Percentiles rank a stretch among this genome's conserved stretches.
Evolutionary conservation across 2,797 vertebrate genomes (phyloP).

Genomic region (Notolabrus celidotus): DNA sequence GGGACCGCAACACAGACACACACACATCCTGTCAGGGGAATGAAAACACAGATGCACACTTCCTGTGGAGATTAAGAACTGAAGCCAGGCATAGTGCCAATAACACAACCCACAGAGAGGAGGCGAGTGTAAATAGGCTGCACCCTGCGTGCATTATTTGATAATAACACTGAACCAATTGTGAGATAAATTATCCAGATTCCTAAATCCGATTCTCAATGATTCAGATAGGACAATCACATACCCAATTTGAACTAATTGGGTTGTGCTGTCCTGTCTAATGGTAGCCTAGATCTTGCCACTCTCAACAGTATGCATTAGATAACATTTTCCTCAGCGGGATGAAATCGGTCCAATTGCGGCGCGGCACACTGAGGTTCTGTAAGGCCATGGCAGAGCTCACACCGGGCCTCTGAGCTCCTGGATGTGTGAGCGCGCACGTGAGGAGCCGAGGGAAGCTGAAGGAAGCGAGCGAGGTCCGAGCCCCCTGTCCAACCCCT

Average conservation of each 20-base stretch:
- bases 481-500: constrained; percentile 76
- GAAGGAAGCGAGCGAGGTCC: constrained; percentile 65
- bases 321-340: constrained; percentile 75
- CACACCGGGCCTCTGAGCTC: constrained; percentile 47
- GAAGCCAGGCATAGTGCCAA: constrained; percentile 38
- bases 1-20: constrained; percentile 56
- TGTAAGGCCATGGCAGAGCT: constrained; percentile 54
- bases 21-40: constrained; percentile 55
- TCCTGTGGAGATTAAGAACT: constrained; percentile 54
- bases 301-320: constrained; percentile 71
- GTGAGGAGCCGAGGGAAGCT: constrained; percentile 69
- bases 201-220: constrained; percentile 30
- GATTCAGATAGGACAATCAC: constrained; percentile 52
- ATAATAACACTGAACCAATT: constrained; percentile 32
- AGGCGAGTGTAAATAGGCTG: constrained; percentile 28
- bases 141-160: constrained; percentile 18
- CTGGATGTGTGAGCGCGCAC: constrained; percentile 54
- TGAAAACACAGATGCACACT: constrained; percentile 60
- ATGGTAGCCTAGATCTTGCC: constrained; percentile 76
- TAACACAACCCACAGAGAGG: constrained; percentile 31
- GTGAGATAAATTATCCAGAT: constrained; percentile 22
- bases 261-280: constrained; percentile 73
- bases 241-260: constrained; percentile 75
- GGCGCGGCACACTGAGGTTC: constrained; percentile 44
- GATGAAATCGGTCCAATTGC: constrained; percentile 68